A percentile compares a stretch with the other conserved stretches of the same genome.
These are phyloP conservation scores for Aethina tumida DNA, from an alignment of 1,140 invertebrate genomes.

Conservation along the genomic window DNA sequence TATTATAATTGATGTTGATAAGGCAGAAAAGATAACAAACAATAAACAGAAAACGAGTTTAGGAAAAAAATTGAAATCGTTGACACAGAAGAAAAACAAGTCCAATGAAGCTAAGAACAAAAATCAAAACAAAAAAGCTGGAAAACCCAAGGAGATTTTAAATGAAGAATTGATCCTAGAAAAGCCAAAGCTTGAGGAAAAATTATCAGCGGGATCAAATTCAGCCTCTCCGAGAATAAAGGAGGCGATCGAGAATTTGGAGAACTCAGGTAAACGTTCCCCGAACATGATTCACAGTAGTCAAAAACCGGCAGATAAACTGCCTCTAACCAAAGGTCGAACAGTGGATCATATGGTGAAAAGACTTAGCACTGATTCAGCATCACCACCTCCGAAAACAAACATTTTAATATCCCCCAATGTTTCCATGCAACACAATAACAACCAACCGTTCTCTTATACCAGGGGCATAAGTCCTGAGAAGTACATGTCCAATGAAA, in stretches of 20 bases:
- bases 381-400: constrained; percentile 48
- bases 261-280: constrained; percentile 35
- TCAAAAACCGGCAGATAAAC: constrained; percentile 51
- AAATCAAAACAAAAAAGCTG: constrained; percentile 9
- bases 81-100: constrained; percentile 20
- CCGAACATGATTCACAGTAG: constrained; percentile 55
- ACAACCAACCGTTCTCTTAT: constrained; percentile 67
- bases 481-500: constrained; percentile 19
- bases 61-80: constrained; percentile 23
- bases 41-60: constrained; percentile 18
- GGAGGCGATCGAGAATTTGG: constrained; percentile 36
- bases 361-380: constrained; percentile 50
- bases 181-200: constrained; percentile 3
- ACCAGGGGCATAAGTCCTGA: constrained; percentile 40
- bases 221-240: constrained; percentile 12
- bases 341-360: constrained; percentile 54
- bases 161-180: constrained; percentile 5
- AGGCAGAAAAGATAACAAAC: constrained; percentile 28
- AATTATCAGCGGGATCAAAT: neutral
- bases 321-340: constrained; percentile 50
- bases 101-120: constrained; percentile 10
- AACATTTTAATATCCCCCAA: constrained; percentile 48
- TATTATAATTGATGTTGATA: constrained; percentile 33
- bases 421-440: constrained; percentile 52
- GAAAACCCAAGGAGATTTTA: constrained; percentile 2